Evolutionary conservation across 2,113 vertebrate species (phyloP).

Genomic region (Nesoenas mayeri): DNA sequence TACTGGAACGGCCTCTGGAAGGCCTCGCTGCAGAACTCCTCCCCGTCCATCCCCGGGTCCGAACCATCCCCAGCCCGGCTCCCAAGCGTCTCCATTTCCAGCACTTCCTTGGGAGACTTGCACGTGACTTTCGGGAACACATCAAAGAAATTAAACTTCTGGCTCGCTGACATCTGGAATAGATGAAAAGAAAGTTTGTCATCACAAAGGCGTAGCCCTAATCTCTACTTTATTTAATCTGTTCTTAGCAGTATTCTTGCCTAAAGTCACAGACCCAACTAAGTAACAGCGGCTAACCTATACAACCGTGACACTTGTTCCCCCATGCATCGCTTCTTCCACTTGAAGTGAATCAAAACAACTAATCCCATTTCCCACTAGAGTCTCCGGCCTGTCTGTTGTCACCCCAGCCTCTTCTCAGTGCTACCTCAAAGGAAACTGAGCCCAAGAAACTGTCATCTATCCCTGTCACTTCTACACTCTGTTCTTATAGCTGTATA

Average conservation of each 20-base stretch:
- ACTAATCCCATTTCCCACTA: not conserved
- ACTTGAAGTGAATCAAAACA: not conserved
- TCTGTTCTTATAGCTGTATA: not conserved
- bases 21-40: slow-evolving; percentile 82
- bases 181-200: not conserved
- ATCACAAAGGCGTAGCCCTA: not conserved
- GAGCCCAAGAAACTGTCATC: not conserved
- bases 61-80: not conserved
- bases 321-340: not conserved
- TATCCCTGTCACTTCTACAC: not conserved
- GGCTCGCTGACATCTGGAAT: slow-evolving; percentile 1
- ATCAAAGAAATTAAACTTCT: slow-evolving; percentile 78
- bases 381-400: not conserved
- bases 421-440: not conserved
- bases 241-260: not conserved
- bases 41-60: slow-evolving; percentile 85
- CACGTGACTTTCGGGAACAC: slow-evolving; percentile 90
- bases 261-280: not conserved
- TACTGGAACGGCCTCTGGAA: slow-evolving; percentile 96
- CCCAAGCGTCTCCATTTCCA: slow-evolving; percentile 72
- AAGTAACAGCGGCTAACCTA: not conserved
- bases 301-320: not conserved
- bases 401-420: not conserved
- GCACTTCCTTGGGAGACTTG: slow-evolving; percentile 87
- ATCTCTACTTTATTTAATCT: not conserved